Conservation (phyloP, 2,797 vertebrate species). For the Gallirallus australis region DNA sequence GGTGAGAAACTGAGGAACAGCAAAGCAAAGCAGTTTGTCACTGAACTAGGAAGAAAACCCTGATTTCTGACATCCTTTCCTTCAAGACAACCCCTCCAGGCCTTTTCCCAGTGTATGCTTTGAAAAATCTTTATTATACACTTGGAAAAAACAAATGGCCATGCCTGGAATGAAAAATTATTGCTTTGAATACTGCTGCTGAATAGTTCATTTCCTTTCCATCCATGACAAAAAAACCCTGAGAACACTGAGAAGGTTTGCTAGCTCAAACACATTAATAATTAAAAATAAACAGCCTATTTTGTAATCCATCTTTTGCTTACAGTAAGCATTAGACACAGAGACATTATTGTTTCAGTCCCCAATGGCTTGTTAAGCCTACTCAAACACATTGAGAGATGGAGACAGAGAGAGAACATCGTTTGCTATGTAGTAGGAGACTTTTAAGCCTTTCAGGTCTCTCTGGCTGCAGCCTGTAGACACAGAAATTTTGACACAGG, state of each 20-base stretch:
- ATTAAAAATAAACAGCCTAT: conserved; percentile 73
- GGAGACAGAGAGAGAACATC: neutral
- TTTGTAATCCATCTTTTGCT: conserved; percentile 71
- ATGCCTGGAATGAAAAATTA: neutral
- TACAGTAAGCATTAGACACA: conserved; percentile 72
- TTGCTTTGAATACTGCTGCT: neutral
- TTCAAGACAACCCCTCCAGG: neutral
- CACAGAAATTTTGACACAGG: neutral
- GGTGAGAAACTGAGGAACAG: neutral
- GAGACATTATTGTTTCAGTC: conserved; percentile 62
- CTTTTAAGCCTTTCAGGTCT: neutral
- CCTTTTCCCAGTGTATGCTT: neutral
- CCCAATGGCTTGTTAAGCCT: conserved; percentile 59
- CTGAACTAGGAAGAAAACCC: neutral
- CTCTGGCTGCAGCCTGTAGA: neutral
- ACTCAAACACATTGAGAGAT: neutral
- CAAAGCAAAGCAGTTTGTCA: neutral
- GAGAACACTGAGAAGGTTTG: neutral
- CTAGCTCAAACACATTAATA: conserved; percentile 63
- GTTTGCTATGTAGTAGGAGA: neutral
- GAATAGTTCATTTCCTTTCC: conserved; percentile 11
- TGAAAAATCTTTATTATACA: neutral
- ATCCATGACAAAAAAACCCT: conserved; percentile 1
- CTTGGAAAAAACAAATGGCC: neutral
- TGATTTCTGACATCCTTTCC: neutral